Conservation (phyloP, 2,113 vertebrate species). For the Saimiri boliviensis region DNA sequence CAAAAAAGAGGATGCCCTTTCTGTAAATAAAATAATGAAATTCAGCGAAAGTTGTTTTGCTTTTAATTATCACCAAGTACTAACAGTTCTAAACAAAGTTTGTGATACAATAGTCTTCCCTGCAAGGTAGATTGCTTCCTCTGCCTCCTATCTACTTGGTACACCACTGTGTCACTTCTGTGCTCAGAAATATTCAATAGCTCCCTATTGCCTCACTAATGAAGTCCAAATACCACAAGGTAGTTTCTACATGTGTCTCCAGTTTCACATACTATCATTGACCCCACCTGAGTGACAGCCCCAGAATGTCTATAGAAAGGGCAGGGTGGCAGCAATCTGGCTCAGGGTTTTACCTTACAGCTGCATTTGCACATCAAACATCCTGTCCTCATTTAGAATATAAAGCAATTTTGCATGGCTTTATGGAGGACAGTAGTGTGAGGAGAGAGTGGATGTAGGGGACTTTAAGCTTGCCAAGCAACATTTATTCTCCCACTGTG, state of each 20-base stretch:
- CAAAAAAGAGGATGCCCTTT: neutral
- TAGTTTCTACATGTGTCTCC: neutral
- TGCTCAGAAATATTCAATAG: neutral
- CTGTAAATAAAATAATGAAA: neutral
- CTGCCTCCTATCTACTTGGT: neutral
- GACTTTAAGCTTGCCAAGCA: neutral
- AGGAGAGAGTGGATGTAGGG: neutral
- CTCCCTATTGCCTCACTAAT: neutral
- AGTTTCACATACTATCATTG: neutral
- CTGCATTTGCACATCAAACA: neutral
- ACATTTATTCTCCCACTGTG: neutral
- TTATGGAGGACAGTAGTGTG: neutral
- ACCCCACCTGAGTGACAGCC: neutral
- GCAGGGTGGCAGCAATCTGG: neutral
- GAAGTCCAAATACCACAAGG: neutral
- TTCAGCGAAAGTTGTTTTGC: neutral
- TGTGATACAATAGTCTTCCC: neutral
- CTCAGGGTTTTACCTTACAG: neutral
- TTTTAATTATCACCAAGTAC: neutral
- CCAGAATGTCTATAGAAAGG: neutral
- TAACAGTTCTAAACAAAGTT: neutral
- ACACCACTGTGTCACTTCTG: neutral
- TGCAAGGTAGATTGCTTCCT: neutral
- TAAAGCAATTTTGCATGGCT: neutral
- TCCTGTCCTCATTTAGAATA: neutral